A percentile compares a stretch with the other conserved stretches of the same genome.
phyloP scores from a whole-genome alignment of 2,888 invertebrate species.

The Cataglyphis cursor region DNA sequence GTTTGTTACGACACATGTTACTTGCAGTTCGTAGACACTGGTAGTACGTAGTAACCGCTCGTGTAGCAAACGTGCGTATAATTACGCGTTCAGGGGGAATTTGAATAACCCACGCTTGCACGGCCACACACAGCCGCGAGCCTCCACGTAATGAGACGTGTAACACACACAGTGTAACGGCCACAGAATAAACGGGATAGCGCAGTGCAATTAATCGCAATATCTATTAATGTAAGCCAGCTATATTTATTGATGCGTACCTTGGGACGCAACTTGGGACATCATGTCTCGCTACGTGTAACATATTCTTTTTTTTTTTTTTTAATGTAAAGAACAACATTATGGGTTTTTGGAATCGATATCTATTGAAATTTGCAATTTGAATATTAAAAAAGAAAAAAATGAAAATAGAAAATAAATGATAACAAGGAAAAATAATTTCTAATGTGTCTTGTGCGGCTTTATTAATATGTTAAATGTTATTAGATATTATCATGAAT shows the following conservation, averaged over 20 bases:
- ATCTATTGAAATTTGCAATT: background rate
- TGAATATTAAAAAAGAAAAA: background rate
- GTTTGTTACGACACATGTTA: slow-evolving; percentile 67
- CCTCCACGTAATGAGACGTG: slow-evolving; percentile 48
- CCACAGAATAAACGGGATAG: slow-evolving; percentile 45
- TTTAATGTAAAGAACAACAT: background rate
- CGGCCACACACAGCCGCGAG: slow-evolving; percentile 52
- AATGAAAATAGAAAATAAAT: background rate
- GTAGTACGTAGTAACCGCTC: slow-evolving; percentile 43
- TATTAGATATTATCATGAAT: background rate
- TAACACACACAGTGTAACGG: slow-evolving; percentile 18
- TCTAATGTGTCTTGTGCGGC: background rate
- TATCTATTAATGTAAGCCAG: background rate
- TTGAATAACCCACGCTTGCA: slow-evolving; percentile 62
- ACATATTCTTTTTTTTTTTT: background rate
- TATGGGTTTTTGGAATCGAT: background rate
- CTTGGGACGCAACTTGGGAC: background rate
- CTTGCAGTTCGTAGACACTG: slow-evolving; percentile 60
- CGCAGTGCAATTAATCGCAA: slow-evolving; percentile 36
- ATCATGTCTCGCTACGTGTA: background rate
- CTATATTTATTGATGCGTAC: background rate
- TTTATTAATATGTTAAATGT: background rate
- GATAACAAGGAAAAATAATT: background rate
- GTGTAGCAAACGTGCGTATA: slow-evolving; percentile 62
- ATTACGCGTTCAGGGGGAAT: slow-evolving; percentile 66